Base-by-base conservation (phyloP, 30 jellyfish, hydroid and myxozoan species). In the Sanderia malayensis region DNA sequence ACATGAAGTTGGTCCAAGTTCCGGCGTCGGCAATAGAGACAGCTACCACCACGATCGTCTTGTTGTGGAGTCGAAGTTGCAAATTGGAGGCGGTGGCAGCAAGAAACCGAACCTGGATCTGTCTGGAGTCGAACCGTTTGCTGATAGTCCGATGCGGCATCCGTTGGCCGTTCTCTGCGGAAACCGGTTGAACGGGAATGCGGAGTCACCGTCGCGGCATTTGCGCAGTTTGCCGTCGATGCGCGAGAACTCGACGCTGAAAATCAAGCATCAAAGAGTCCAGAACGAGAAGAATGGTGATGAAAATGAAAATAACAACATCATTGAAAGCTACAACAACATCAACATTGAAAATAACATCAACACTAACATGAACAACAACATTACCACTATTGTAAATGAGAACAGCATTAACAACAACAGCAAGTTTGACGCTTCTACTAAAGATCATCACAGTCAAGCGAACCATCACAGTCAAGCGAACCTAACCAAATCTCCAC, bases 81-180 rank as follows among this genome's bases (percentile, higher is more conserved):
- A n/a, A n/a, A n/a, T n/a, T n/a, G n/a, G n/a, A n/a, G n/a, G n/a
- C n/a, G n/a, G n/a, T n/a, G n/a, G n/a, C n/a, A n/a, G n/a, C 15
- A 41, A 41, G 15, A 41, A 41, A 15, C 55, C 55, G 55, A 41
- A 41, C 55, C 55, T 41, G 11, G 76, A 74, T 25, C 31, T 60
- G 49, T 74, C 86, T 9, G 86, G 86, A 19, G 53, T 74, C 25
- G 86, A 74, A 46, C 77, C 86, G 9, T 11, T 74, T 23, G 59
- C 31, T 3, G 70, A 74, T 0, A 74, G 73, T 46, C 86, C 86
- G n/a, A n/a, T n/a, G 20, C 86, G 86, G 11, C 60, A 74, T 41
- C 86, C 86, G 47, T 65, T 59, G 31, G 49, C 86, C 17, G 76
- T 58, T 26, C 41, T 74, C n/a, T 58, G 86, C 66, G 70, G 34